These are phyloP conservation scores for Aricia artaxerxes DNA, from an alignment of 2,888 invertebrate genomes.

Conservation along the genomic window DNA sequence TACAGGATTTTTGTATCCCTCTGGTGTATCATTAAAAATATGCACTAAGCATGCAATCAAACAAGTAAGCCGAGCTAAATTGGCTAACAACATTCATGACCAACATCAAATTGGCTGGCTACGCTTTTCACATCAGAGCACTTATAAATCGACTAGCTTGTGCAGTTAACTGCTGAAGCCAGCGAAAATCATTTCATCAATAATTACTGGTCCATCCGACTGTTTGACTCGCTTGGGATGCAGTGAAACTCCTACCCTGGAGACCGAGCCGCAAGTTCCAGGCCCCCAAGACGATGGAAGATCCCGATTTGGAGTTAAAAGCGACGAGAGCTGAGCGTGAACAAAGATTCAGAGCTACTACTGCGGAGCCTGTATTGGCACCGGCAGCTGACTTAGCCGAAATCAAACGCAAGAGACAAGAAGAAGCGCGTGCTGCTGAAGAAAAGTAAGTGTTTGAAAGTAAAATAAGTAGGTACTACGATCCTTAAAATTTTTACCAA, in stretches of 20 bases:
- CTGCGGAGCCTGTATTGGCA: slow-evolving; percentile 67
- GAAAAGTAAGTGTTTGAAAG: slow-evolving; percentile 71
- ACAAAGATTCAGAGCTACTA: slow-evolving; percentile 80
- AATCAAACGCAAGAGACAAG: slow-evolving; percentile 80
- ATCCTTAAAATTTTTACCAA: not conserved
- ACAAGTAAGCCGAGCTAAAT: slow-evolving; percentile 55
- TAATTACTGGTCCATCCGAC: slow-evolving; percentile 55
- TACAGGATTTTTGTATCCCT: not conserved
- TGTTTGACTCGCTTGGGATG: slow-evolving; percentile 60
- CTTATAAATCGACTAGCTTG: slow-evolving; percentile 55
- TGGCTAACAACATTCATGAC: slow-evolving; percentile 57
- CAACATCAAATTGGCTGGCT: slow-evolving; percentile 50
- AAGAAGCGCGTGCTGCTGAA: slow-evolving; percentile 82
- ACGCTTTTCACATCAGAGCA: slow-evolving; percentile 41
- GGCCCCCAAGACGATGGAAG: slow-evolving; percentile 79
- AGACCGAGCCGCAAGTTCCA: slow-evolving; percentile 86
- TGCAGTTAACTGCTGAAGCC: slow-evolving; percentile 41
- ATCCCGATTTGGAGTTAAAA: slow-evolving; percentile 80
- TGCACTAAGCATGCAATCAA: slow-evolving; percentile 36
- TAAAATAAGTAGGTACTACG: not conserved
- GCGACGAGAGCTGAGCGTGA: slow-evolving; percentile 83
- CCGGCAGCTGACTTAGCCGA: slow-evolving; percentile 79
- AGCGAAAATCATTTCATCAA: slow-evolving; percentile 51
- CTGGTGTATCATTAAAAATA: slow-evolving; percentile 12
- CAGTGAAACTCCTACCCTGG: slow-evolving; percentile 83